These are phyloP conservation scores for Ecdyonurus torrentis DNA, from an alignment of 2,888 invertebrate genomes.

Conservation along the genomic window DNA sequence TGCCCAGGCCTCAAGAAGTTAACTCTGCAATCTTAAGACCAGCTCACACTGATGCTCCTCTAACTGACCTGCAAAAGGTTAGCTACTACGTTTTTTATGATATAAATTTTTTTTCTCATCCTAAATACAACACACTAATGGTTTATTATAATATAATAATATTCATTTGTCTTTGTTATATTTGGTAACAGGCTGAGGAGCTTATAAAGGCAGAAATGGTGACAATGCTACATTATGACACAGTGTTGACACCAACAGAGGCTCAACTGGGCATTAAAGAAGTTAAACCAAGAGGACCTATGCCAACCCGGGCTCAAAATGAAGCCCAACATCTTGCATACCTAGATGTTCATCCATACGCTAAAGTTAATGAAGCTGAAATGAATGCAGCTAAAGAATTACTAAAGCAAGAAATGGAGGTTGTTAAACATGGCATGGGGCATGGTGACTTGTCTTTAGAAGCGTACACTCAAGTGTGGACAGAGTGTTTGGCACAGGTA, in stretches of 20 bases:
- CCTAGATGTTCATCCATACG: slow-evolving; percentile 74
- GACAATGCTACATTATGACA: slow-evolving; percentile 84
- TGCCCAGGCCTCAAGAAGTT: slow-evolving; percentile 73
- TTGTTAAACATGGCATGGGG: slow-evolving; percentile 84
- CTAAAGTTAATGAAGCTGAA: slow-evolving; percentile 49
- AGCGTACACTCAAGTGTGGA: slow-evolving; percentile 91
- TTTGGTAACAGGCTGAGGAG: slow-evolving; percentile 60
- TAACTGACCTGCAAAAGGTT: slow-evolving; percentile 69
- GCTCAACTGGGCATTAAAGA: slow-evolving; percentile 15
- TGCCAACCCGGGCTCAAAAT: slow-evolving; percentile 14
- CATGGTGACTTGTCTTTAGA: slow-evolving; percentile 88
- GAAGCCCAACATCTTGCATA: slow-evolving; percentile 60
- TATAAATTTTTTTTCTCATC: no score
- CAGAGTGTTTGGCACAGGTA: slow-evolving; percentile 86
- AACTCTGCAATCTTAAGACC: slow-evolving; percentile 69
- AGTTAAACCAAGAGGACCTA: slow-evolving; percentile 24
- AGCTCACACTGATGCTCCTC: slow-evolving; percentile 48
- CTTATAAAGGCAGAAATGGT: slow-evolving; percentile 93
- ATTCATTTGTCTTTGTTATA: not conserved
- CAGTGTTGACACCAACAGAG: slow-evolving; percentile 52
- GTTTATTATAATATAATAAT: not conserved
- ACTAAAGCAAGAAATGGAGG: slow-evolving; percentile 68
- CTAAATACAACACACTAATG: not conserved
- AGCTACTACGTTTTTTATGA: no score
- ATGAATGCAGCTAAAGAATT: slow-evolving; percentile 36